Evolutionary conservation across 2,113 vertebrate genomes (phyloP).

Genomic region (Perca schrenkii): DNA sequence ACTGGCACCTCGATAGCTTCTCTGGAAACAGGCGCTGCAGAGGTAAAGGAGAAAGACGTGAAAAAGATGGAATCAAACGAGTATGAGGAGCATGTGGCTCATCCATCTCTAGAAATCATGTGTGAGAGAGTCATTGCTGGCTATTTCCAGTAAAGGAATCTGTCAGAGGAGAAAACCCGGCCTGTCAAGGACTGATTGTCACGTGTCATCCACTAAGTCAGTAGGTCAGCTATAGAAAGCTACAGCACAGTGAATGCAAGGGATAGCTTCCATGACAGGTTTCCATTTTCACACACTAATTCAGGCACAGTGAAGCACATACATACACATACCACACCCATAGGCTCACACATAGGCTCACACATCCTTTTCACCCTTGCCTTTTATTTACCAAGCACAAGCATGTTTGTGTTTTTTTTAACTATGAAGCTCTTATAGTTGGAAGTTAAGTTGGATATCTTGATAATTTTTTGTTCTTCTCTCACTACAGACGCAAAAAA

Average conservation of each 20-base stretch:
- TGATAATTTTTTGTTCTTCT: neutral
- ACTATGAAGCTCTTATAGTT: neutral
- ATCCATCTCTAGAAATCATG: conserved; percentile 39
- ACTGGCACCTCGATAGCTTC: conserved; percentile 79
- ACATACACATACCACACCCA: neutral
- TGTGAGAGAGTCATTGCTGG: conserved; percentile 23
- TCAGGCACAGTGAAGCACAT: conserved; percentile 1
- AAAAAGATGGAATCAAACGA: conserved; percentile 28
- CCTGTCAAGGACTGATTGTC: conserved; percentile 34
- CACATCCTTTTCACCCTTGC: neutral
- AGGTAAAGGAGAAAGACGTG: neutral
- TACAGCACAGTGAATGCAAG: neutral
- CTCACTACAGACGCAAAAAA: neutral
- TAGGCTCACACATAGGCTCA: neutral
- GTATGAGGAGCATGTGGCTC: conserved; percentile 26
- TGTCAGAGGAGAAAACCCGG: conserved; percentile 15
- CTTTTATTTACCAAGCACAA: neutral
- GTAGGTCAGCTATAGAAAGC: conserved; percentile 40
- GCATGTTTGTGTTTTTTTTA: neutral
- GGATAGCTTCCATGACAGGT: conserved; percentile 14
- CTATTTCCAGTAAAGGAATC: conserved; percentile 52
- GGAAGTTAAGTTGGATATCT: neutral
- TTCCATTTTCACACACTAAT: conserved; percentile 35
- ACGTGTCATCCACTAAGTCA: conserved; percentile 10
- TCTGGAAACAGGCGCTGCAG: conserved; percentile 87